phyloP scores from a whole-genome alignment of 1,140 invertebrate genomes.

The Laodelphax striatellus region DNA sequence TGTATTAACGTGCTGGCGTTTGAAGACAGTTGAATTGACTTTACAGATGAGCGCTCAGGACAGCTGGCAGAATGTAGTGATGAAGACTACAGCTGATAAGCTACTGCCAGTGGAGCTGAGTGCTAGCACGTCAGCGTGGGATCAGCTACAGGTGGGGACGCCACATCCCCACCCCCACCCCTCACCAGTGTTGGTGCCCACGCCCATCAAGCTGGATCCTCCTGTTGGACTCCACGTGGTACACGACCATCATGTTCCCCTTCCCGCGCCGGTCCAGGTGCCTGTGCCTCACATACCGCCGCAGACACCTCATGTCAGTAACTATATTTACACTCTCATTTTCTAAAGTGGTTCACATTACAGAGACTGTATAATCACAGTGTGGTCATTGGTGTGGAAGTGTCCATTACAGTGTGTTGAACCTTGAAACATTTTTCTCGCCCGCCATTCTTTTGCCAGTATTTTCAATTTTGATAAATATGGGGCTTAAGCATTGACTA shows the following conservation, averaged over 20 bases:
- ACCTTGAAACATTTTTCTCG: no score
- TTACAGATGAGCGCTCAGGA: background rate
- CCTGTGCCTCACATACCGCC: slow-evolving; percentile 26
- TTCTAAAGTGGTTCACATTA: background rate
- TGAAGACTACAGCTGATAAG: background rate
- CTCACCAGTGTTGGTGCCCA: slow-evolving; percentile 38
- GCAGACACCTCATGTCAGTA: slow-evolving; percentile 36
- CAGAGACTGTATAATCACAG: slow-evolving; percentile 1
- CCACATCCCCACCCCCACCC: slow-evolving; percentile 32
- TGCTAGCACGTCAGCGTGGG: slow-evolving; percentile 36
- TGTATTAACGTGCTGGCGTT: no score
- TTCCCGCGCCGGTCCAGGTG: no score
- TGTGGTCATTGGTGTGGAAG: no score
- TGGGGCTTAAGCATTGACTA: no score
- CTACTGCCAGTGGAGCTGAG: slow-evolving; percentile 33
- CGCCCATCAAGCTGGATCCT: slow-evolving; percentile 38
- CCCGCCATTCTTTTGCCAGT: no score
- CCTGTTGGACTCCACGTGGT: slow-evolving; percentile 28
- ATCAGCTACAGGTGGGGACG: slow-evolving; percentile 30
- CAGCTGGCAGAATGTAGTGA: background rate
- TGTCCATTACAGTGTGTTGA: no score
- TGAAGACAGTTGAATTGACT: slow-evolving; percentile 1
- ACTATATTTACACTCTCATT: background rate
- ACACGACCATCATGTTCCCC: slow-evolving; percentile 19
- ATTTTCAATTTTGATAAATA: no score